Conservation (phyloP, 2,888 invertebrate genomes). For the Oxyscelio sp. region DNA sequence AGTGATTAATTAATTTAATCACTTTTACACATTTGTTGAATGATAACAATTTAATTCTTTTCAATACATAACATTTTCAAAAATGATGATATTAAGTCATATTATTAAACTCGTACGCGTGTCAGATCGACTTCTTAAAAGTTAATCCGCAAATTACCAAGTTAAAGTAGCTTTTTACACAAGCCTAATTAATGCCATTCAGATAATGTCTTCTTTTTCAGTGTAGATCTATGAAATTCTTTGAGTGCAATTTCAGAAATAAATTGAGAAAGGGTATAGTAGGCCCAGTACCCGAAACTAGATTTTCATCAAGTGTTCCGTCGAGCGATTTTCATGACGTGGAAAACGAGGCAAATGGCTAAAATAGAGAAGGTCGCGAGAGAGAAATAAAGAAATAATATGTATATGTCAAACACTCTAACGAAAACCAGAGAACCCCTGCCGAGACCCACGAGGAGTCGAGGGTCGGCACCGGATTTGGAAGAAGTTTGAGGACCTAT, state of each 20-base stretch:
- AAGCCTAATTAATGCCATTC: background rate
- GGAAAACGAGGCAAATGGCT: constrained; percentile 59
- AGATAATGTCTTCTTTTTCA: background rate
- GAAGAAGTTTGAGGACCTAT: constrained; percentile 31
- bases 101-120: too few relatives aligned
- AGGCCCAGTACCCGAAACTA: constrained; percentile 63
- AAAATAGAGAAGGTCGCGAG: constrained; percentile 58
- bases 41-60: too few relatives aligned
- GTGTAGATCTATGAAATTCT: constrained; percentile 35
- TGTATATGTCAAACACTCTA: constrained; percentile 27
- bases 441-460: constrained; percentile 10
- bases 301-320: constrained; percentile 44
- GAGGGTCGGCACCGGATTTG: constrained; percentile 16
- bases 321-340: too few relatives aligned
- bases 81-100: too few relatives aligned
- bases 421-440: constrained; percentile 30
- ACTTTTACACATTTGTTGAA: too few relatives aligned
- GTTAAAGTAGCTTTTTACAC: too few relatives aligned
- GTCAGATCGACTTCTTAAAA: too few relatives aligned
- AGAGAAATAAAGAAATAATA: constrained; percentile 56
- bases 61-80: too few relatives aligned
- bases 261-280: constrained; percentile 60
- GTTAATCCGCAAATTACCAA: too few relatives aligned
- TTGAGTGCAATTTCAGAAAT: constrained; percentile 49
- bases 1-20: too few relatives aligned